These are phyloP conservation scores for Spisula subtruncata DNA, from an alignment of 2,888 invertebrate species.

Conservation along the genomic window DNA sequence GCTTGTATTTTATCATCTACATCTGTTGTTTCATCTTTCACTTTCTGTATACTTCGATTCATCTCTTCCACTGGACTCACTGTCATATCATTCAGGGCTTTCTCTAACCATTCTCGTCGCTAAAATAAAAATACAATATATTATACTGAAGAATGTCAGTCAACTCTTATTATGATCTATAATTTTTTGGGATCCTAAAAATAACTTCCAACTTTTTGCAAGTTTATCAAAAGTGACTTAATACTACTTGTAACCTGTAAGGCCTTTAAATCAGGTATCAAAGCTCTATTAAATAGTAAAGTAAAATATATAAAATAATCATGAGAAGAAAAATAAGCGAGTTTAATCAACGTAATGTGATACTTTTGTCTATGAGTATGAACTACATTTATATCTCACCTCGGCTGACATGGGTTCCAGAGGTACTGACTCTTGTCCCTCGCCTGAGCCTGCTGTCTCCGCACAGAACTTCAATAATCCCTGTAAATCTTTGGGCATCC, in stretches of 20 bases:
- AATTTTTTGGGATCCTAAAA: no score
- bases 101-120: slow-evolving; percentile 92
- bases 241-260: no score
- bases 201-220: no score
- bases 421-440: slow-evolving; percentile 58
- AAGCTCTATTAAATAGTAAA: no score
- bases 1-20: slow-evolving; percentile 90
- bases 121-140: slow-evolving; percentile 88
- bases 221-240: no score
- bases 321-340: no score
- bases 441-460: slow-evolving; percentile 66
- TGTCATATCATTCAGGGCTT: slow-evolving; percentile 92
- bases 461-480: slow-evolving; percentile 78
- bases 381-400: slow-evolving; percentile 56
- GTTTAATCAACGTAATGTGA: no score
- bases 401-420: slow-evolving; percentile 72
- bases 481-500: slow-evolving; percentile 75
- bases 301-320: no score
- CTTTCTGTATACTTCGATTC: slow-evolving; percentile 90
- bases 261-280: no score
- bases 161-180: no score
- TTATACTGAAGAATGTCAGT: no score
- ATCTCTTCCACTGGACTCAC: slow-evolving; percentile 92
- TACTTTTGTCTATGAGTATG: not conserved
- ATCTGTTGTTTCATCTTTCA: slow-evolving; percentile 89